Evolutionary conservation across 2,113 vertebrate genomes (phyloP).

Genomic region (Trogon surrucura): DNA sequence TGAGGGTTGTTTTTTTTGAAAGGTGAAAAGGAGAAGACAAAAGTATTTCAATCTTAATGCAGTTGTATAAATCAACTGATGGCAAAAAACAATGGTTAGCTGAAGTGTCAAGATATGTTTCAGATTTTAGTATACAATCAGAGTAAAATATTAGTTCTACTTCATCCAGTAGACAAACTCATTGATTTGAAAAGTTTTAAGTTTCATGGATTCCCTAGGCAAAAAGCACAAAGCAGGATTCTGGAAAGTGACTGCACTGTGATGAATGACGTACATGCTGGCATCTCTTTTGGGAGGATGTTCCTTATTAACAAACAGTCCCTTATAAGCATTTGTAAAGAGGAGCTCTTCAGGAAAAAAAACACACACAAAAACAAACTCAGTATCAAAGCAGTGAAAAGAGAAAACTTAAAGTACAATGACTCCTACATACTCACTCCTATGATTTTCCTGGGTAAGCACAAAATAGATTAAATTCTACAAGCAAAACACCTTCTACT

Average conservation of each 20-base stretch:
- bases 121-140: neutral
- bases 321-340: neutral
- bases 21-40: neutral
- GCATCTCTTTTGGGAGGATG: neutral
- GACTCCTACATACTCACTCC: neutral
- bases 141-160: neutral
- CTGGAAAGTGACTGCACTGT: neutral
- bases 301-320: neutral
- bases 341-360: neutral
- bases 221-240: neutral
- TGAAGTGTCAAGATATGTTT: neutral
- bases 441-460: neutral
- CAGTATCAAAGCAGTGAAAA: neutral
- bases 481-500: neutral
- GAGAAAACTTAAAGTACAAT: neutral
- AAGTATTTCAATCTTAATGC: neutral
- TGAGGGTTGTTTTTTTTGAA: neutral
- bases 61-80: neutral
- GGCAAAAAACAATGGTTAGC: neutral
- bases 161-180: neutral
- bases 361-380: neutral
- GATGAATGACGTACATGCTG: neutral
- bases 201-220: neutral
- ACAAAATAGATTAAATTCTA: neutral
- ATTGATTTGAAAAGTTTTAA: neutral